Percentiles rank a stretch among this genome's conserved stretches.
phyloP scores from a whole-genome alignment of 2,888 invertebrate species.

The Nomada goodeniana region DNA sequence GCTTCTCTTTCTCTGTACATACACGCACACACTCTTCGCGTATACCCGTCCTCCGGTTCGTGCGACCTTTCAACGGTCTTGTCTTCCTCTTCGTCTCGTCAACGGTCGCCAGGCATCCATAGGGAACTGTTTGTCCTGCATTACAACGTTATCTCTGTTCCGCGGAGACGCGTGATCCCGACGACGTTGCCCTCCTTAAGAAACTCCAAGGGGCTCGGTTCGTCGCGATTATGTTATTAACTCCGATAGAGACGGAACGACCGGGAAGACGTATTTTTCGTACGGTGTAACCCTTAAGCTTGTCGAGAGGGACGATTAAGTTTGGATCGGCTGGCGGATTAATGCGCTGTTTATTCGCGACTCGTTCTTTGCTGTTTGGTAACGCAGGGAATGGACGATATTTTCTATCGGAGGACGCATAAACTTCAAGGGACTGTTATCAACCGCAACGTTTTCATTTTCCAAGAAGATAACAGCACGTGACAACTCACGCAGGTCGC shows the following conservation, averaged over 20 bases:
- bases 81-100: conserved; percentile 48
- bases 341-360: conserved; percentile 25
- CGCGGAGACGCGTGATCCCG: conserved; percentile 62
- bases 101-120: conserved; percentile 49
- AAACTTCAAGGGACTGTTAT: conserved; percentile 19
- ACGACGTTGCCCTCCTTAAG: conserved; percentile 62
- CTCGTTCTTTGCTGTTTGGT: conserved; percentile 64
- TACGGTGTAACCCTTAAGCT: conserved; percentile 8
- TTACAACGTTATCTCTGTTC: conserved; percentile 79
- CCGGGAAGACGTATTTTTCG: conserved; percentile 36
- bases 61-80: conserved; percentile 32
- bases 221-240: conserved; percentile 59
- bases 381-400: conserved; percentile 33
- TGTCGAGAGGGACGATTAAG: neutral
- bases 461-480: neutral
- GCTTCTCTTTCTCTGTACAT: conserved; percentile 51
- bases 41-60: conserved; percentile 28
- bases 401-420: neutral
- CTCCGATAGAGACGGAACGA: conserved; percentile 34
- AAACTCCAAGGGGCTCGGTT: conserved; percentile 47
- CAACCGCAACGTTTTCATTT: neutral
- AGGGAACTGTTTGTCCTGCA: conserved; percentile 75
- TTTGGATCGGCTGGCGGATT: conserved; percentile 4
- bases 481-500: neutral
- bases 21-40: conserved; percentile 22